phyloP scores from a whole-genome alignment of 2,888 invertebrate genomes.

The Caradrina kadenii region DNA sequence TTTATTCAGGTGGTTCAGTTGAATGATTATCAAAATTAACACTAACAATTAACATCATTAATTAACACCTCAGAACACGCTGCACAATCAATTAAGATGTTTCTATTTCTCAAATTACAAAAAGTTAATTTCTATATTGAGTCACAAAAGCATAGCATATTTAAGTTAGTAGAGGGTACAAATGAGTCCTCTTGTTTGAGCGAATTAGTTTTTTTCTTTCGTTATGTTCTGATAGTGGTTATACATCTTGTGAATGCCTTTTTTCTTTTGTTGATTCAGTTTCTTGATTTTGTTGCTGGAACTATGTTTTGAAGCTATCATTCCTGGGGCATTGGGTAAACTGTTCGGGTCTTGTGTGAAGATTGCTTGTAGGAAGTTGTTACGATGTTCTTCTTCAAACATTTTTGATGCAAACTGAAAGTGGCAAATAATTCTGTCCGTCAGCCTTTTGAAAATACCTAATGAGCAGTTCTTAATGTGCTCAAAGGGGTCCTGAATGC shows the following conservation, averaged over 20 bases:
- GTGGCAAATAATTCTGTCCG: conserved; percentile 56
- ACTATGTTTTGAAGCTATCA: conserved; percentile 10
- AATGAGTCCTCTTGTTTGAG: background rate
- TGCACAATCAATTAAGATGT: too few relatives aligned
- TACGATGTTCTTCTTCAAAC: conserved; percentile 59
- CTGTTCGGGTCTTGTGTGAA: conserved; percentile 48
- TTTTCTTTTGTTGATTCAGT: conserved; percentile 20
- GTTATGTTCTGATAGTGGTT: too few relatives aligned
- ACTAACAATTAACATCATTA: too few relatives aligned
- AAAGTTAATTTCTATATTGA: too few relatives aligned
- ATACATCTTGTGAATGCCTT: conserved; percentile 2
- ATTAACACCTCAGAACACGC: too few relatives aligned
- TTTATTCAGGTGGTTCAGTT: too few relatives aligned
- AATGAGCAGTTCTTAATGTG: conserved; percentile 87
- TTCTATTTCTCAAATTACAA: too few relatives aligned
- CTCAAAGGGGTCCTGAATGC: conserved; percentile 92
- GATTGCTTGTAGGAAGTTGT: conserved; percentile 64
- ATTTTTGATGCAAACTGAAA: conserved; percentile 65
- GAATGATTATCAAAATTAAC: too few relatives aligned
- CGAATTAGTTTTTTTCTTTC: conserved; percentile 1
- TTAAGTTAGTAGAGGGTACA: background rate
- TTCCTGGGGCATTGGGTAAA: background rate
- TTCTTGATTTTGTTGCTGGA: conserved; percentile 52
- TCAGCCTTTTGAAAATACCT: conserved; percentile 68
- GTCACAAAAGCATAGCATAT: background rate